A percentile compares a stretch with the other conserved stretches of the same genome.
phyloP scores from a whole-genome alignment of 2,888 invertebrate genomes.

The Periphyllus acericola region DNA sequence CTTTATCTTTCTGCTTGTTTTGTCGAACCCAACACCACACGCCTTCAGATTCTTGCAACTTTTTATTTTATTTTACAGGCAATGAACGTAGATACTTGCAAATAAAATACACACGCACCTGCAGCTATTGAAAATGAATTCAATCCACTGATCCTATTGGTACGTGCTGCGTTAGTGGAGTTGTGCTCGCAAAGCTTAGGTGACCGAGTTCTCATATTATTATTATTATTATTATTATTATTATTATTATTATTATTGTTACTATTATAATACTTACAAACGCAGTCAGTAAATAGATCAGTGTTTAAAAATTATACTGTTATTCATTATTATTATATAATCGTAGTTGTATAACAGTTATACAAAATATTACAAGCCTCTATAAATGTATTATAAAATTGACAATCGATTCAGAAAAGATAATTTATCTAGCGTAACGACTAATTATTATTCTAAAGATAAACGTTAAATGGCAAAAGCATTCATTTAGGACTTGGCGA shows the following conservation, averaged over 20 bases:
- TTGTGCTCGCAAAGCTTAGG: neutral
- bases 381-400: neutral
- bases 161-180: neutral
- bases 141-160: neutral
- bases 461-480: too few species aligned
- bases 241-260: neutral
- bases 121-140: neutral
- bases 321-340: neutral
- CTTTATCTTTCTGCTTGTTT: too few species aligned
- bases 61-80: neutral
- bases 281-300: neutral
- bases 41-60: neutral
- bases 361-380: neutral
- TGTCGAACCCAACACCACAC: neutral
- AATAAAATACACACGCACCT: neutral
- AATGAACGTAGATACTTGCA: neutral
- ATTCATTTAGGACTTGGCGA: too few species aligned
- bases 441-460: neutral
- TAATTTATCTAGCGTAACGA: neutral
- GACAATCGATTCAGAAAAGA: neutral
- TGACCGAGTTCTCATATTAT: neutral
- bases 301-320: neutral
- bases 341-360: neutral
- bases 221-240: neutral
- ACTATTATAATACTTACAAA: neutral